Conservation (phyloP, 2,888 invertebrate species). For the Apodemia hepburni region DNA sequence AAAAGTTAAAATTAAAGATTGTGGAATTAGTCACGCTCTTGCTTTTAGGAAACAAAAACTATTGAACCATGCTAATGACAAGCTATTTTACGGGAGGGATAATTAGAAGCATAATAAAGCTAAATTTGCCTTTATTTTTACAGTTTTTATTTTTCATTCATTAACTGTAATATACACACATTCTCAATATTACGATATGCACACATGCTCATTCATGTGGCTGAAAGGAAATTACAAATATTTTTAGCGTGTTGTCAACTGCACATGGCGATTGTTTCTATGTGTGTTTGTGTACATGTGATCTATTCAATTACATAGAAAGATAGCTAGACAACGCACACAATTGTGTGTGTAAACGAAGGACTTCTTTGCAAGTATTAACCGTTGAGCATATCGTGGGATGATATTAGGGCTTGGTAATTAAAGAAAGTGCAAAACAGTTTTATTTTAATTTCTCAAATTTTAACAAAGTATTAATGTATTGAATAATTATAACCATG, state of each 20-base stretch:
- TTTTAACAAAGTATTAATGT: not conserved
- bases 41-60: too few species aligned
- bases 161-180: conserved; percentile 14
- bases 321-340: conserved; percentile 42
- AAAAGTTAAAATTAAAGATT: too few species aligned
- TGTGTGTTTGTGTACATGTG: conserved; percentile 33
- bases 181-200: not conserved
- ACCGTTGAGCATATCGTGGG: conserved; percentile 29
- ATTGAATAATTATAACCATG: too few species aligned
- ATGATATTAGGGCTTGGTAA: conserved; percentile 24
- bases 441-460: not conserved
- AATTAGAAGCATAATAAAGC: too few species aligned
- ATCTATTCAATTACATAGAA: conserved; percentile 44
- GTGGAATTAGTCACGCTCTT: too few species aligned
- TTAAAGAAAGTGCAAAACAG: conserved; percentile 1
- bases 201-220: conserved; percentile 32
- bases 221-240: conserved; percentile 56
- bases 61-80: too few species aligned
- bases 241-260: conserved; percentile 45
- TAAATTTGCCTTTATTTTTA: too few species aligned
- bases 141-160: not conserved
- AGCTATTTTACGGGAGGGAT: too few species aligned
- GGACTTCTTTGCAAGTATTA: conserved; percentile 46
- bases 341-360: conserved; percentile 43
- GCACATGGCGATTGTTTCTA: conserved; percentile 36